Evolutionary conservation across 2,888 invertebrate species (phyloP).

Genomic region (Hanleya hanleyi): DNA sequence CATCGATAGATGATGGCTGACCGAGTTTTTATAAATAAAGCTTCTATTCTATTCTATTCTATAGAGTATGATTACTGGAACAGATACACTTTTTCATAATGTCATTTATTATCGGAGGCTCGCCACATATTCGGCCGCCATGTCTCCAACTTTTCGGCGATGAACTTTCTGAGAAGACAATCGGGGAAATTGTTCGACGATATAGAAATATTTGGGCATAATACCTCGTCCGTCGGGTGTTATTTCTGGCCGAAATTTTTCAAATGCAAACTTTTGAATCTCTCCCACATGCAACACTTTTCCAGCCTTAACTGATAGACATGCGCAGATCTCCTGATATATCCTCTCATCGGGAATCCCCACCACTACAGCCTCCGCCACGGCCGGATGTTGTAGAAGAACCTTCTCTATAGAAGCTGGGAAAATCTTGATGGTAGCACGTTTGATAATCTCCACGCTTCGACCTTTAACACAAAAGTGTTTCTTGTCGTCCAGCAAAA

Average conservation of each 20-base stretch:
- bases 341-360: slow-evolving; percentile 16
- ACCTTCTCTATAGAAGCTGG: slow-evolving; percentile 10
- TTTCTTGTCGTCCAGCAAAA: not conserved
- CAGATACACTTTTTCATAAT: no score
- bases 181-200: slow-evolving; percentile 1
- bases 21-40: no score
- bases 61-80: no score
- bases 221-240: slow-evolving; percentile 1
- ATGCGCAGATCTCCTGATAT: slow-evolving; percentile 14
- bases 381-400: not conserved
- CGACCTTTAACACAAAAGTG: slow-evolving; percentile 5
- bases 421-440: slow-evolving; percentile 11
- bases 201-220: slow-evolving; percentile 8
- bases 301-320: not conserved
- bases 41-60: no score
- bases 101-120: no score
- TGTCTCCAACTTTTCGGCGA: not conserved
- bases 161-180: slow-evolving; percentile 9
- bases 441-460: slow-evolving; percentile 8
- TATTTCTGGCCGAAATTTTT: not conserved
- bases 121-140: no score
- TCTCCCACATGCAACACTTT: not conserved
- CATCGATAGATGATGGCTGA: no score
- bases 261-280: not conserved
- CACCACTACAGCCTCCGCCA: slow-evolving; percentile 8